phyloP scores from a whole-genome alignment of 23 tunicate species.

The Styela plicata region DNA sequence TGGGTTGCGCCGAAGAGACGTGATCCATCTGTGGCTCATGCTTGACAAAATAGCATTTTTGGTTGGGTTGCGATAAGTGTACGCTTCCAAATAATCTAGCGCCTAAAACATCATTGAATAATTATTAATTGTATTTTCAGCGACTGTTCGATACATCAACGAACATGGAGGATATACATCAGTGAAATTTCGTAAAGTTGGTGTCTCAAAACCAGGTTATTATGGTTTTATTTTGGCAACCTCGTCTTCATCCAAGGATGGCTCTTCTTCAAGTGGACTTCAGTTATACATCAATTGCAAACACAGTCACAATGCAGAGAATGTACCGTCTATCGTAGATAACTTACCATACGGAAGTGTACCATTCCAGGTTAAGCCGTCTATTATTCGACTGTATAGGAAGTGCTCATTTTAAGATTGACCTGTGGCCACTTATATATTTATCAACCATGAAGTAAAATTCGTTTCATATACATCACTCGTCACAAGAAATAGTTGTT shows the following conservation, averaged over 20 bases:
- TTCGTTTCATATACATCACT: too few relatives aligned
- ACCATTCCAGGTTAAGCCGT: background rate
- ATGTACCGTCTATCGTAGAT: constrained; percentile 13
- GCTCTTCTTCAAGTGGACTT: background rate
- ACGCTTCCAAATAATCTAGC: too few relatives aligned
- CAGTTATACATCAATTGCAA: constrained; percentile 53
- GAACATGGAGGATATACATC: constrained; percentile 39
- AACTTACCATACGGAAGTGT: background rate
- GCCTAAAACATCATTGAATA: too few relatives aligned
- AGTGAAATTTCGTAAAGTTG: constrained; percentile 48
- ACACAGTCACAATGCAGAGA: constrained; percentile 24
- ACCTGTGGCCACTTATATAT: too few relatives aligned
- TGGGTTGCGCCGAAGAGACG: too few relatives aligned
- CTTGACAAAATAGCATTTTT: too few relatives aligned
- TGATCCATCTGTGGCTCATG: too few relatives aligned
- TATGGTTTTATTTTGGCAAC: constrained; percentile 36
- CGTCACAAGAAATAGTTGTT: too few relatives aligned
- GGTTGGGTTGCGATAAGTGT: too few relatives aligned
- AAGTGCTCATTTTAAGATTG: too few relatives aligned
- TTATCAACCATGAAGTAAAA: too few relatives aligned
- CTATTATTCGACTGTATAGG: too few relatives aligned
- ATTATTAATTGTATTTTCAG: constrained; percentile 1
- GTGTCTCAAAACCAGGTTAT: constrained; percentile 30
- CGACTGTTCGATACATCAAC: constrained; percentile 26
- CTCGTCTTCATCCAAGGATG: background rate